Base-by-base conservation (phyloP, 2,113 vertebrate genomes). In the Myxocyprinus asiaticus region DNA sequence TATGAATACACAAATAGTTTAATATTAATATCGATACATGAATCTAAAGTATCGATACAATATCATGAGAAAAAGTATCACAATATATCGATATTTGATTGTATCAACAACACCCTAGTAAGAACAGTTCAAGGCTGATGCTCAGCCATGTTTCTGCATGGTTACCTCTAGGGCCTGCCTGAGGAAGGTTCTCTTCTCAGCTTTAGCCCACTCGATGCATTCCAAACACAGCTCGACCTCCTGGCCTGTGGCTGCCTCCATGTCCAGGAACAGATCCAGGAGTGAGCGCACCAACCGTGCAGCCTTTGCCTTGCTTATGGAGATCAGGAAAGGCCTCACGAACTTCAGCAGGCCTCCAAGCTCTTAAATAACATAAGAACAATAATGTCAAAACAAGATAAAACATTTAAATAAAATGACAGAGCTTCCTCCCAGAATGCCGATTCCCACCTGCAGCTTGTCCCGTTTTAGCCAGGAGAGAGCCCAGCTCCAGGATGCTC, bases 161-260 rank as follows among this genome's bases (percentile, higher is more conserved):
- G 73, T 0, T 89, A 98, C 97, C 96, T 99, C 98, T 81, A 99
- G 93, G 83, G 97, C 96, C 90, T 99, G 98, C 86, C 98, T 94
- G 76, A 99, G 91, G 89, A 99, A 99, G 78, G 98, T 99, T 89
- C 98, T 96, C 89, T 99, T 99, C 92, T 99, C 98, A 22, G 94
- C 90, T 92, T 99, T 99, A 89, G 98, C 98, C 98, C 98, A 99
- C 77, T 98, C 97, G 8, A 99, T 99, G 88, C 97, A 99, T 83
- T 99, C 97, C 86, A 99, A 94, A 90, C 98, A 99, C 84, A 99
- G 93, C 79, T 98, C 96, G 65, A 99, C 98, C 93, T 99, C 98
- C 89, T 99, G 98, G 17, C 98, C 98, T 0, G 98, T 99, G 0
- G 97, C 98, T 71, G 98, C 98, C 90, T 99, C 98, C 98, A 99